A percentile compares a stretch with the other conserved stretches of the same genome.
Conservation (phyloP, 2,797 vertebrate genomes). For the Enteromius trimaculatus region DNA sequence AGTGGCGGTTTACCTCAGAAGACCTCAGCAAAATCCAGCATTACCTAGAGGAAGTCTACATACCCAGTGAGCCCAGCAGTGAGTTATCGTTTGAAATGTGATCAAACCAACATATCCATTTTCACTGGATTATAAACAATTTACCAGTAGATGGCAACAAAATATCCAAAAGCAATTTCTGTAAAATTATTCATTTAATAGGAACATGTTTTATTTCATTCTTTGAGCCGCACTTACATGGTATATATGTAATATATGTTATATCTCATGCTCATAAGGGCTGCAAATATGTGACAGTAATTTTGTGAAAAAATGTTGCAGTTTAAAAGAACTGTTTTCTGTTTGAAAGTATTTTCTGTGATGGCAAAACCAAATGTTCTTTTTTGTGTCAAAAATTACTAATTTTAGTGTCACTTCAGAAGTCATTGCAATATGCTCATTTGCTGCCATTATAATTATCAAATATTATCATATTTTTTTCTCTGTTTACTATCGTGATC, state of each 20-base stretch:
- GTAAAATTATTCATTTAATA: neutral
- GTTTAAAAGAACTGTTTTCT: neutral
- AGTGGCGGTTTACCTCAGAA: slow-evolving; percentile 85
- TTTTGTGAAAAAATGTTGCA: neutral
- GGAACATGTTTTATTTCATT: neutral
- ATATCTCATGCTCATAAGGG: neutral
- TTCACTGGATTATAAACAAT: neutral
- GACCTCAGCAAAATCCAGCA: slow-evolving; percentile 85
- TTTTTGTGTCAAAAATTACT: too few species aligned
- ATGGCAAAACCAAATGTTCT: too few species aligned
- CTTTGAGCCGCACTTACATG: neutral
- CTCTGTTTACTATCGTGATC: neutral
- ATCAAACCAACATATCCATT: neutral
- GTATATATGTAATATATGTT: neutral
- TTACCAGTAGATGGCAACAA: slow-evolving; percentile 31
- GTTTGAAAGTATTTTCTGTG: neutral
- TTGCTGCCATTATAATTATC: neutral
- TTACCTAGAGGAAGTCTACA: slow-evolving; percentile 81
- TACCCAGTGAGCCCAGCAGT: slow-evolving; percentile 81
- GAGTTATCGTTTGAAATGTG: slow-evolving; percentile 62
- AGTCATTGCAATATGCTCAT: neutral
- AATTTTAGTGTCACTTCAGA: neutral
- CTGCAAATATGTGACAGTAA: neutral
- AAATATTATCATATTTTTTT: neutral
- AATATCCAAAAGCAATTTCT: neutral